Evolutionary conservation across 2,888 invertebrate species (phyloP), one percentile per base, ranked within the genome.

Genomic region (Tryphoninae sp.): DNA sequence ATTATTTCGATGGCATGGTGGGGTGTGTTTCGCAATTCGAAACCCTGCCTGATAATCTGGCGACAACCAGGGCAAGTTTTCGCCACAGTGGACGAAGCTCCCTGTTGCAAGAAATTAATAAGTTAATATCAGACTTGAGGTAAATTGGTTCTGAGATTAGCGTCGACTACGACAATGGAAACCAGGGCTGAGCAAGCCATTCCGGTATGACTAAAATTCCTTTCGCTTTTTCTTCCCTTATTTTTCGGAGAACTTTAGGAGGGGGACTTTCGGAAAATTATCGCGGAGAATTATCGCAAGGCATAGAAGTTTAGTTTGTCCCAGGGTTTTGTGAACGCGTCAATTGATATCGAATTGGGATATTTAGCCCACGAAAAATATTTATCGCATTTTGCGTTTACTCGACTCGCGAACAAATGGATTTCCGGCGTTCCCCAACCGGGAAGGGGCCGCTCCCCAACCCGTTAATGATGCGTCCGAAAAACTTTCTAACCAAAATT

Each of bases 181-280:
- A 82, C 84, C 82, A 84, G 0, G 78, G 22, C 40, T 84, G 82
- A n/a, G 82, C 68, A 7, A 49, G 23, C 80, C 76, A 80, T 2
- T 49, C 0, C 8, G 82, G 82, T 1, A 82, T 69, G 2, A 80
- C 79, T 8, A 82, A 0, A 45, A 78, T 73, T 13, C 78, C 80
- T 8, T 71, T 40, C 23, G 73, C 58, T 45, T 62, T 13, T 9
- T 81, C 82, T 1, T 11, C 2, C 16, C 2, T 49, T 9, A 80
- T 80, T 53, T 82, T 82, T 13, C 49, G 13, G 8, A 84, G 19
- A 19, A 19, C 19, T 19, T 19, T 19, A 19, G 19, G 19, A 19
- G 19, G 19, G 19, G 19, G 19, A 22, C 0, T 40, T 22, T 0
- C 68, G 75, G 22, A 69, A 13, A 45, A 82, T 78, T 11, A 81